Base-by-base conservation (phyloP, 2,888 invertebrate species). In the Mesorhabditis spiculigera region DNA sequence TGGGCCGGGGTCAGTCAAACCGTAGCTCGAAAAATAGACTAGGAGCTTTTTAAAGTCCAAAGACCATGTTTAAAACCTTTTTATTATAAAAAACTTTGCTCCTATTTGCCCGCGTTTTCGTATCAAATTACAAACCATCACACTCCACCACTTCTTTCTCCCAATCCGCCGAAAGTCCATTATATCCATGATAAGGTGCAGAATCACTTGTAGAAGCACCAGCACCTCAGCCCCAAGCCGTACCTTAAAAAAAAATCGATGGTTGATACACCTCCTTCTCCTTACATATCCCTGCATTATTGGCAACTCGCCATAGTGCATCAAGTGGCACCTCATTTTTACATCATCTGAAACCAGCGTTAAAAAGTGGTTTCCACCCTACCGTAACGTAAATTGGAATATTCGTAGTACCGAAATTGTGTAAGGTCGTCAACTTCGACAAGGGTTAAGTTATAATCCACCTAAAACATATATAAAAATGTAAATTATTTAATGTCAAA, bases 71-170 rank as follows among this genome's bases (percentile, higher is more conserved):
- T 28, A 28, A 28, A 13, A 28, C 6, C 16, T 10, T 45, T 45
- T 41, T 16, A 5, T 62, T 61, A 63, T 42, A 8, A n/a, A 45
- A 8, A 63, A 16, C 16, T 62, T 8, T 10, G 45, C 16, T 45
- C 5, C 42, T 8, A 16, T 45, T 44, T 28, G 45, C 0, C 44
- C 44, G 4, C 10, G 41, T 5, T 4, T n/a, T 86, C 90, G 88
- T 28, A 28, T 28, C 28, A 28, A 28, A 28, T 28, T 28, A 28
- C 28, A 28, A 28, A 95, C 95, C 88, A 96, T 88, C 87, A 95
- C 95, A 86, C 94, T 94, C 75, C 95, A 91, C 84, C 84, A 84
- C 43, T 81, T 77, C 42, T 77, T 75, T 43, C 76, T 65, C 13
- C 84, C 84, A 41, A 82, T 82, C 65, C 79, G 69, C 45, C 73